Evolutionary conservation across 1,140 invertebrate species (phyloP).

Genomic region (Drosophila suzukii): DNA sequence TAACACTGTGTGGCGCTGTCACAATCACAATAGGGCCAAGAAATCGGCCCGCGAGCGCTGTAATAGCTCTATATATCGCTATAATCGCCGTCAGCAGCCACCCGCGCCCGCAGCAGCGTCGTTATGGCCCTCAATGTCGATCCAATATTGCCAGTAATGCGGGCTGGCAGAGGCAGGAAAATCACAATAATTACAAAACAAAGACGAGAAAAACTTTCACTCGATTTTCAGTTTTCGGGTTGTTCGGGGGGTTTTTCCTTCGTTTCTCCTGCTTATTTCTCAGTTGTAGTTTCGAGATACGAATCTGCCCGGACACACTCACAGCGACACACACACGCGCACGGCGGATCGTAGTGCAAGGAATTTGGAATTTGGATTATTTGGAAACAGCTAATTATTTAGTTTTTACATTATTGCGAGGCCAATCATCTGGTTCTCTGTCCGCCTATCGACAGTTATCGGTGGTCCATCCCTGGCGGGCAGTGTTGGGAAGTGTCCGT

Average conservation of each 20-base stretch:
- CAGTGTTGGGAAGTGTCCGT: slow-evolving; percentile 4
- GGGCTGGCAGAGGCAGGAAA: slow-evolving; percentile 50
- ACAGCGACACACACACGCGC: slow-evolving; percentile 32
- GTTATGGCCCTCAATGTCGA: slow-evolving; percentile 15
- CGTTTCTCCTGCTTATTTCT: slow-evolving; percentile 16
- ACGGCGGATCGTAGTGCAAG: slow-evolving; percentile 30
- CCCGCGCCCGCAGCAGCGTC: slow-evolving; percentile 43
- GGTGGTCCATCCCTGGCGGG: not conserved
- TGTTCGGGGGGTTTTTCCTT: slow-evolving; percentile 17
- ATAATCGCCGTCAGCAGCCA: slow-evolving; percentile 57
- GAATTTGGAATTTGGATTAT: slow-evolving; percentile 55
- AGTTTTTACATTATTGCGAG: slow-evolving; percentile 34
- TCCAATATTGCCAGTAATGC: slow-evolving; percentile 59
- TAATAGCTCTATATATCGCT: slow-evolving; percentile 19
- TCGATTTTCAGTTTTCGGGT: slow-evolving; percentile 41
- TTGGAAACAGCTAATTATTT: slow-evolving; percentile 37
- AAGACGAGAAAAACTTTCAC: slow-evolving; percentile 76
- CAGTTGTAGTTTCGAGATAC: slow-evolving; percentile 9
- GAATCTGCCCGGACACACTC: slow-evolving; percentile 6
- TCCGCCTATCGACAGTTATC: slow-evolving; percentile 22
- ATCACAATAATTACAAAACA: slow-evolving; percentile 75
- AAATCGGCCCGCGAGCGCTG: slow-evolving; percentile 33
- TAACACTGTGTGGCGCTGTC: slow-evolving; percentile 28
- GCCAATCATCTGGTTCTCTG: slow-evolving; percentile 37
- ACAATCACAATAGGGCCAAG: slow-evolving; percentile 50